Evolutionary conservation across 1,140 invertebrate species (phyloP).

Genomic region (Phymorhynchus buccinoides): DNA sequence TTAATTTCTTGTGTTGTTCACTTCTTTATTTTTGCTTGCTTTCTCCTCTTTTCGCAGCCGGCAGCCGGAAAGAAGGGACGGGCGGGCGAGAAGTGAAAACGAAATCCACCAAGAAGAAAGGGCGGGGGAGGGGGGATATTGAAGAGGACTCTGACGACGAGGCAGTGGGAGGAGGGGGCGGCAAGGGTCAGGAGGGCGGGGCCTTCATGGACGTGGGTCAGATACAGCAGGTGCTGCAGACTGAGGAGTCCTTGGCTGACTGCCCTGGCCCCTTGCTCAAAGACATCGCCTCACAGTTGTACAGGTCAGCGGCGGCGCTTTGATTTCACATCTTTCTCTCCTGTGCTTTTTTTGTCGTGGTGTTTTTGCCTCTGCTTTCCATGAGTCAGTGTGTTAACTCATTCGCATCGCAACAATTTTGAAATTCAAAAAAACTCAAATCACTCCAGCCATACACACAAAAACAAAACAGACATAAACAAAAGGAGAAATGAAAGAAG

Average conservation of each 20-base stretch:
- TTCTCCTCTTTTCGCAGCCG: constrained; percentile 6
- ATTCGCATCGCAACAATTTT: too few species aligned
- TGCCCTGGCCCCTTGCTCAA: constrained; percentile 74
- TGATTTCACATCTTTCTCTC: too few species aligned
- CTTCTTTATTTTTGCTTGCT: neutral
- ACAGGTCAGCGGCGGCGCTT: constrained; percentile 58
- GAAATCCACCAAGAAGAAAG: constrained; percentile 88
- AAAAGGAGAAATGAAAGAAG: too few species aligned
- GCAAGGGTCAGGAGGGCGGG: constrained; percentile 73
- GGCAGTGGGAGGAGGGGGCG: constrained; percentile 63
- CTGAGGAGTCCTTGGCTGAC: constrained; percentile 75
- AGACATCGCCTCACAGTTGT: constrained; percentile 71
- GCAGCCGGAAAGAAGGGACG: constrained; percentile 80
- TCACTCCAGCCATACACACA: too few species aligned
- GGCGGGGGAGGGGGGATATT: constrained; percentile 76
- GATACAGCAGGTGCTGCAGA: constrained; percentile 80
- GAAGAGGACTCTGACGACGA: constrained; percentile 66
- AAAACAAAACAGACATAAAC: too few species aligned
- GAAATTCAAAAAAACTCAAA: too few species aligned
- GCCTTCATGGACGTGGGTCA: constrained; percentile 82
- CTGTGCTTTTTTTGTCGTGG: too few species aligned
- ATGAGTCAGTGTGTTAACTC: too few species aligned
- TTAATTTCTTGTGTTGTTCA: too few species aligned
- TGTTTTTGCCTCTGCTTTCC: too few species aligned
- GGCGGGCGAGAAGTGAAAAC: constrained; percentile 97